phyloP scores from a whole-genome alignment of 2,797 vertebrate species.

The Oceanodroma leucorhoa region DNA sequence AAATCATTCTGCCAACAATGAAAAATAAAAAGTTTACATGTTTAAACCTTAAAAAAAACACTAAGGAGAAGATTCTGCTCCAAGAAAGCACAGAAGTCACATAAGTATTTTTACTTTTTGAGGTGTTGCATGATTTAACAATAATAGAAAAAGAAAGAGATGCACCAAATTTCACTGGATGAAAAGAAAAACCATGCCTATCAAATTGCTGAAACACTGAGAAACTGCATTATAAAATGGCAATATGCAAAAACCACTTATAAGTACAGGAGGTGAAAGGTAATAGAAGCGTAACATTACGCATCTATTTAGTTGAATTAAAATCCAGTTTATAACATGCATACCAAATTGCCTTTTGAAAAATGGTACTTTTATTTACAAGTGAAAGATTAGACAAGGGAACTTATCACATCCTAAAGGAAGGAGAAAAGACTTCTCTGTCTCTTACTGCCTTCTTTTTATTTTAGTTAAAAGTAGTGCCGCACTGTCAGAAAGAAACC shows the following conservation, averaged over 20 bases:
- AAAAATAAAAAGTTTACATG: background rate
- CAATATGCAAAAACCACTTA: background rate
- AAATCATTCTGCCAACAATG: background rate
- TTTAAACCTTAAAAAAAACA: background rate
- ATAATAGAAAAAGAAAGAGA: background rate
- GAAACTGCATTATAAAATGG: background rate
- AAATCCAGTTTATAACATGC: background rate
- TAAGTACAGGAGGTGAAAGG: background rate
- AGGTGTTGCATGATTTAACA: background rate
- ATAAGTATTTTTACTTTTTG: background rate
- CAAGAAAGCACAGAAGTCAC: background rate
- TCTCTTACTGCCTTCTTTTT: background rate
- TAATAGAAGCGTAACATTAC: background rate
- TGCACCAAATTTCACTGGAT: background rate
- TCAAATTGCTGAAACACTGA: background rate
- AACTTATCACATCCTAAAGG: background rate
- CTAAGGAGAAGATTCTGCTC: background rate
- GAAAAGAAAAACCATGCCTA: background rate
- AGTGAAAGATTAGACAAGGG: background rate
- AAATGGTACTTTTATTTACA: background rate
- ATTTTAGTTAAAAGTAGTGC: background rate
- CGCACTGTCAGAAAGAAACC: background rate
- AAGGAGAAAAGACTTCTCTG: background rate
- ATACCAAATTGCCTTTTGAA: background rate
- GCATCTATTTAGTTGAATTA: background rate